Conservation (phyloP, 1,140 invertebrate species). For the Dolichoris vasculosae region DNA sequence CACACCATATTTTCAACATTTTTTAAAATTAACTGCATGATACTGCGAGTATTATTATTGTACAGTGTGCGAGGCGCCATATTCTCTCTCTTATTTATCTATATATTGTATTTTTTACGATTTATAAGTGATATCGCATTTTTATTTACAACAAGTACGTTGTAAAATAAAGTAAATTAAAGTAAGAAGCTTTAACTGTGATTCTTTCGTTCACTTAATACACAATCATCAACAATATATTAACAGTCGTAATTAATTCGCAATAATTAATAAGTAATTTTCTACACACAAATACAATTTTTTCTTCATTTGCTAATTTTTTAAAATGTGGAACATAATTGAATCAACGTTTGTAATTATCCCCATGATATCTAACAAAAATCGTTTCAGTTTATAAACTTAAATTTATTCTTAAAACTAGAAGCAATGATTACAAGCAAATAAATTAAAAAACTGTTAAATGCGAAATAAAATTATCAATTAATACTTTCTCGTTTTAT, state of each 20-base stretch:
- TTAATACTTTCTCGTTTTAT: too few relatives aligned
- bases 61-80: slow-evolving; percentile 62
- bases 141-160: slow-evolving; percentile 20
- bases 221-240: slow-evolving; percentile 47
- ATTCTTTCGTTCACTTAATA: slow-evolving; percentile 30
- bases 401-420: slow-evolving; percentile 6
- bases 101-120: neutral
- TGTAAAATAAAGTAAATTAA: too few relatives aligned
- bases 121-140: slow-evolving; percentile 24
- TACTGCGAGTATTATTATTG: slow-evolving; percentile 60
- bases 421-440: neutral
- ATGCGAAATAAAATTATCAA: neutral
- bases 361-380: neutral
- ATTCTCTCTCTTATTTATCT: neutral
- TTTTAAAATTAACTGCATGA: slow-evolving; percentile 11
- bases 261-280: slow-evolving; percentile 33
- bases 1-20: neutral
- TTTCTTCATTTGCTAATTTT: slow-evolving; percentile 1
- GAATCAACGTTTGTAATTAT: neutral
- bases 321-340: neutral
- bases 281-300: slow-evolving; percentile 20
- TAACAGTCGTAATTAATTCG: slow-evolving; percentile 47
- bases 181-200: slow-evolving; percentile 12
- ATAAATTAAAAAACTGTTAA: neutral
- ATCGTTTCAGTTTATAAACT: neutral